These are phyloP conservation scores for Cranoglanis bouderius DNA, from an alignment of 2,113 vertebrate genomes.

Conservation along the genomic window DNA sequence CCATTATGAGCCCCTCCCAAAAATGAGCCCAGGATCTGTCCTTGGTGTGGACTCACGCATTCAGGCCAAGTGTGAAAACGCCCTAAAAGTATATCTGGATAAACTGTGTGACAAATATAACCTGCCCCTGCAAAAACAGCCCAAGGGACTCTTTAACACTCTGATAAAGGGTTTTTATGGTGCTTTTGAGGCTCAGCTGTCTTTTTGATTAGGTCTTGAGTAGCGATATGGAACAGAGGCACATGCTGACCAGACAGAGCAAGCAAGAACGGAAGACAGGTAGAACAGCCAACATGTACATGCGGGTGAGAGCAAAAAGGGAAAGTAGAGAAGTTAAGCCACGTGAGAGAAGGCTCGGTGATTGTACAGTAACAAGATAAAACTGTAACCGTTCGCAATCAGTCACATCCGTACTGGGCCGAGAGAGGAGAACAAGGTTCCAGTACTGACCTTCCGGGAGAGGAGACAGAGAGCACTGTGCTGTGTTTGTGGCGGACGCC, in stretches of 20 bases:
- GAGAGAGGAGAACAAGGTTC: conserved; percentile 19
- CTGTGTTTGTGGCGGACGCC: neutral
- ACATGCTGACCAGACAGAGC: conserved; percentile 30
- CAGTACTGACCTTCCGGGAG: neutral
- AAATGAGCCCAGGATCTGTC: neutral
- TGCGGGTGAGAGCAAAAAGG: neutral
- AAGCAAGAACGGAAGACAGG: conserved; percentile 16
- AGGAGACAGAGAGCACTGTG: neutral
- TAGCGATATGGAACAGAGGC: neutral
- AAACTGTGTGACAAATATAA: conserved; percentile 54
- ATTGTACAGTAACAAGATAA: conserved; percentile 8
- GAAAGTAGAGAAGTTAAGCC: conserved; percentile 56
- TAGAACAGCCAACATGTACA: conserved; percentile 6
- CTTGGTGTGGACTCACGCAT: neutral
- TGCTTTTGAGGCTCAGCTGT: neutral
- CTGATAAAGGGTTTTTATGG: conserved; percentile 2
- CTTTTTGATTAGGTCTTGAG: neutral
- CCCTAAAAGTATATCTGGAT: conserved; percentile 12
- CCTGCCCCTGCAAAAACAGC: conserved; percentile 50
- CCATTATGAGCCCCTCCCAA: neutral
- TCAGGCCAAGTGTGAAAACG: conserved; percentile 17
- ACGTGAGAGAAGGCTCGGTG: conserved; percentile 36
- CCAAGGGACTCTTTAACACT: conserved; percentile 43
- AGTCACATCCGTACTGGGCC: neutral
- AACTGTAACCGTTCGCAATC: neutral